Conservation (phyloP, 2,888 invertebrate genomes). For the Chalcosyrphus nemorum region DNA sequence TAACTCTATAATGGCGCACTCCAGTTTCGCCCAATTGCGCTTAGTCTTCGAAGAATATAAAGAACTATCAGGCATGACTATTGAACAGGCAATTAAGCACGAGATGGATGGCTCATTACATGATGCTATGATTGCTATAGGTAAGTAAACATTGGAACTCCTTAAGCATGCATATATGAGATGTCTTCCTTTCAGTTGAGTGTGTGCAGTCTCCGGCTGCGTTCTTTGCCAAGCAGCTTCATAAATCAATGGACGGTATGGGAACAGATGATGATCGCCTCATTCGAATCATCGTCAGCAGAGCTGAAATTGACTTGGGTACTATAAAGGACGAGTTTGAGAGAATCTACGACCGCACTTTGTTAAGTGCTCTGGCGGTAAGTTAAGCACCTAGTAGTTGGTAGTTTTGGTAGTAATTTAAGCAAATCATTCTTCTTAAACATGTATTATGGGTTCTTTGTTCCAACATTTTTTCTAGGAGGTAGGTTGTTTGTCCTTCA, state of each 20-base stretch:
- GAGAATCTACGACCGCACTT: constrained; percentile 85
- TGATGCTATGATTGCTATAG: constrained; percentile 86
- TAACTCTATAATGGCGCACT: constrained; percentile 87
- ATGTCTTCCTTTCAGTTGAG: constrained; percentile 84
- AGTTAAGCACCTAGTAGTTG: constrained; percentile 21
- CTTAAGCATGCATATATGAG: not conserved
- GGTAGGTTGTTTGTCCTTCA: constrained; percentile 32
- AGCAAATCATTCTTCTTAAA: constrained; percentile 38
- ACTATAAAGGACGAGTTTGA: constrained; percentile 87
- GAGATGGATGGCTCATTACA: constrained; percentile 86
- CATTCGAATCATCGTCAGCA: constrained; percentile 86
- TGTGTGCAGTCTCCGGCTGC: constrained; percentile 86
- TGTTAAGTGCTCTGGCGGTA: constrained; percentile 86
- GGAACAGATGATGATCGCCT: constrained; percentile 88
- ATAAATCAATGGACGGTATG: constrained; percentile 85
- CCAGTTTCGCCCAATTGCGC: constrained; percentile 87
- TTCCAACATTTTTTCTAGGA: constrained; percentile 36
- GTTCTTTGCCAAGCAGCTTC: constrained; percentile 86
- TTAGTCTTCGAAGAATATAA: constrained; percentile 88
- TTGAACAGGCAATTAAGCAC: constrained; percentile 87
- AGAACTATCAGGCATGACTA: constrained; percentile 86
- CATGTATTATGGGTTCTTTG: constrained; percentile 24
- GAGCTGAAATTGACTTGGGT: constrained; percentile 87
- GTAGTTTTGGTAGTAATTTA: constrained; percentile 26
- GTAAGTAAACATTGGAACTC: constrained; percentile 78